A percentile compares a stretch with the other conserved stretches of the same genome.
Evolutionary conservation across 92 coral and sea anemone genomes (phyloP).

Genomic region (Phenganax stokvisi): DNA sequence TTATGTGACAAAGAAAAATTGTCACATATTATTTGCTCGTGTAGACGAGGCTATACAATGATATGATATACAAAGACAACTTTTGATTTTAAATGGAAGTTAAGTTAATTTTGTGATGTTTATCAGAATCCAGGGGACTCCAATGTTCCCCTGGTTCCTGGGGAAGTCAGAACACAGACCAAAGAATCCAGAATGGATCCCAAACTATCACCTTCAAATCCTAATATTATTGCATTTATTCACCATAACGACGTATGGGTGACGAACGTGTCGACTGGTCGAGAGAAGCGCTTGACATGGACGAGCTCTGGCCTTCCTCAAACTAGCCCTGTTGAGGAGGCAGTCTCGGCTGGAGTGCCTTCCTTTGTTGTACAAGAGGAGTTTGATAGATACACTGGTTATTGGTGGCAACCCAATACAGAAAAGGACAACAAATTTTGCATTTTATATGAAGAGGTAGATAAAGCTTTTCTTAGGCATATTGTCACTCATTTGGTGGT

Average conservation of each 20-base stretch:
- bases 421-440: slow-evolving; percentile 52
- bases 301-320: slow-evolving; percentile 72
- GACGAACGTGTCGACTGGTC: slow-evolving; percentile 63
- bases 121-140: slow-evolving; percentile 39
- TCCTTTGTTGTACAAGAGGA: slow-evolving; percentile 96
- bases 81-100: not conserved
- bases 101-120: not conserved
- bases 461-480: not conserved
- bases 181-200: slow-evolving; percentile 89
- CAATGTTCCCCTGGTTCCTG: slow-evolving; percentile 50
- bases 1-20: not conserved
- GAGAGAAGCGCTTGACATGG: slow-evolving; percentile 72
- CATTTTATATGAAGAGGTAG: slow-evolving; percentile 95
- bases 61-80: not conserved
- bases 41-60: not conserved
- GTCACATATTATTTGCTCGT: not conserved
- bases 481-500: not conserved
- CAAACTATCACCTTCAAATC: slow-evolving; percentile 85
- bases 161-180: slow-evolving; percentile 75
- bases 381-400: slow-evolving; percentile 94
- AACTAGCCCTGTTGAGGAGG: slow-evolving; percentile 55
- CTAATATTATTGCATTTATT: slow-evolving; percentile 84
- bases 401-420: slow-evolving; percentile 92
- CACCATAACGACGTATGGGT: slow-evolving; percentile 97
- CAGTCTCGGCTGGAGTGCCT: slow-evolving; percentile 93